A percentile compares a stretch with the other conserved stretches of the same genome.
Conservation (phyloP, 2,113 vertebrate species). For the Copsychus sechellarum region DNA sequence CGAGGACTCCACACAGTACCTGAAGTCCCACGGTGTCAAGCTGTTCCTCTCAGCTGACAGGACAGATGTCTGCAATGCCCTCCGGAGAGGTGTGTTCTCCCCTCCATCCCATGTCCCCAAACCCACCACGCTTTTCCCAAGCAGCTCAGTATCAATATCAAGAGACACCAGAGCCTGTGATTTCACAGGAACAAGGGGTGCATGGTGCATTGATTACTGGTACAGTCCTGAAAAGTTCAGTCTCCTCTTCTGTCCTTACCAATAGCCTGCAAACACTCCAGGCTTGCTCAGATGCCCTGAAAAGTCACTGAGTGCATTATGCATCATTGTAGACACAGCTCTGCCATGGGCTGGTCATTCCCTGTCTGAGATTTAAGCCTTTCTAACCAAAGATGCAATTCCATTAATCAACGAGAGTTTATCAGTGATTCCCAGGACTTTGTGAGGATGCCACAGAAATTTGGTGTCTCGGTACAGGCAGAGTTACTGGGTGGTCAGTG, state of each 20-base stretch:
- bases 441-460: not conserved
- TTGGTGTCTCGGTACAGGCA: not conserved
- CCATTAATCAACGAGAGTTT: not conserved
- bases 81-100: constrained; percentile 55
- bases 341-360: not conserved
- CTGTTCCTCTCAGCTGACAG: constrained; percentile 80
- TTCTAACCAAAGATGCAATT: not conserved
- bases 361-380: not conserved
- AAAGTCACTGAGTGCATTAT: not conserved
- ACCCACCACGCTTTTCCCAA: not conserved
- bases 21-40: constrained; percentile 73
- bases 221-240: not conserved
- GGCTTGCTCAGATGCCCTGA: not conserved
- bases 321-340: not conserved
- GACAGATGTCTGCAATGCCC: constrained; percentile 68
- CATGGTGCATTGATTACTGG: not conserved
- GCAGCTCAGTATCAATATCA: not conserved
- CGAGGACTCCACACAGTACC: constrained; percentile 72
- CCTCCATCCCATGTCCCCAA: not conserved
- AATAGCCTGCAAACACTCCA: not conserved
- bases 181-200: not conserved
- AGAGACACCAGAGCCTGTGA: not conserved
- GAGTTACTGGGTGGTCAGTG: not conserved
- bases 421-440: not conserved
- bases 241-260: not conserved